Percentiles rank a stretch among this genome's conserved stretches.
phyloP scores from a whole-genome alignment of 2,113 vertebrate species.

The Neogobius melanostomus region DNA sequence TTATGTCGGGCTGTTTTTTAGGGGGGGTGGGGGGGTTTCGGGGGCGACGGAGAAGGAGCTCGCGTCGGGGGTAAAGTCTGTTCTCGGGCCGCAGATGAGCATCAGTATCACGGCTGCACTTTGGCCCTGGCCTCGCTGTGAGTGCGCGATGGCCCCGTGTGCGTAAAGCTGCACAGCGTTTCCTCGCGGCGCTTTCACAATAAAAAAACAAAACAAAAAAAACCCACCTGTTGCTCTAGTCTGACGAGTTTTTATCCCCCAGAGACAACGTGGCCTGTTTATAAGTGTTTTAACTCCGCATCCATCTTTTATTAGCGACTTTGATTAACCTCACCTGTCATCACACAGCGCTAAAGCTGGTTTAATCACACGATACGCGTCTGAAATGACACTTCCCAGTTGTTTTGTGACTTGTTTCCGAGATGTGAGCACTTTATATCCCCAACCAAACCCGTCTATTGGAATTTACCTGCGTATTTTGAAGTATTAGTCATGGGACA shows the following conservation, averaged over 20 bases:
- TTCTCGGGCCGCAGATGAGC: slow-evolving; percentile 62
- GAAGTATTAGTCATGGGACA: no score
- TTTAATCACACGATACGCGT: neutral
- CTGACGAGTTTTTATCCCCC: neutral
- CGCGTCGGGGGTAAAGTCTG: slow-evolving; percentile 52
- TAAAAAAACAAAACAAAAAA: slow-evolving; percentile 41
- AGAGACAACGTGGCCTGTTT: neutral
- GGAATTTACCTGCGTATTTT: no score
- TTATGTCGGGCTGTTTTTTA: slow-evolving; percentile 7
- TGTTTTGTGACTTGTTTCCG: no score
- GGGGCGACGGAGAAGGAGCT: slow-evolving; percentile 29
- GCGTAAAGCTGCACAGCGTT: neutral
- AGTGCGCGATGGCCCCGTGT: slow-evolving; percentile 18
- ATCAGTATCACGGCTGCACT: slow-evolving; percentile 80
- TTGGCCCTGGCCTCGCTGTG: slow-evolving; percentile 74
- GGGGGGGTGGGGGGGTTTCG: neutral
- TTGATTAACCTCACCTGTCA: no score
- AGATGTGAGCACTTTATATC: no score
- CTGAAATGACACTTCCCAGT: no score
- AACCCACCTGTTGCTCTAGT: slow-evolving; percentile 48
- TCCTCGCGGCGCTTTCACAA: slow-evolving; percentile 35
- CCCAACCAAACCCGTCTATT: no score
- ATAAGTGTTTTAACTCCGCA: neutral
- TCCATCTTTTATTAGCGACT: neutral
- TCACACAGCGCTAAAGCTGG: no score